A percentile compares a stretch with the other conserved stretches of the same genome.
Evolutionary conservation across 2,113 vertebrate species (phyloP).

Genomic region (Labrus mixtus): DNA sequence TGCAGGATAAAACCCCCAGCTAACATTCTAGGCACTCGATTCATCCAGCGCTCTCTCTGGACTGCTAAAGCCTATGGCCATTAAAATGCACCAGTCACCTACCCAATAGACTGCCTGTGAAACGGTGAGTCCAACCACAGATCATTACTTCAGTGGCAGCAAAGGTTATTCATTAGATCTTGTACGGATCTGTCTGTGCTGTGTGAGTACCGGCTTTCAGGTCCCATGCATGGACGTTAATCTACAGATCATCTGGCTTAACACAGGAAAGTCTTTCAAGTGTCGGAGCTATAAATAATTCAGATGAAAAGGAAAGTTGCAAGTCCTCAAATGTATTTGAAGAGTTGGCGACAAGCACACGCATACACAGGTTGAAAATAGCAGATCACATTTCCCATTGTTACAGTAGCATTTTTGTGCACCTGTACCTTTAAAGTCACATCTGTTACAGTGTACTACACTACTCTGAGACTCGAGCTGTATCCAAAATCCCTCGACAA

Average conservation of each 20-base stretch:
- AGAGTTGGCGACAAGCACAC: conserved; percentile 1
- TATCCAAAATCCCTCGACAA: no score
- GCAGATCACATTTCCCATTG: neutral
- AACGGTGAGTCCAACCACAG: conserved; percentile 61
- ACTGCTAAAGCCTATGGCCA: conserved; percentile 57
- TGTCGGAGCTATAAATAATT: conserved; percentile 52
- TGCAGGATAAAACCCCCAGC: conserved; percentile 51
- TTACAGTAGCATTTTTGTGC: no score
- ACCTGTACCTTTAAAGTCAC: no score
- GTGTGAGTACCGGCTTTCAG: conserved; percentile 35
- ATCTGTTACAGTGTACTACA: no score
- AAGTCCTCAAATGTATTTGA: conserved; percentile 6
- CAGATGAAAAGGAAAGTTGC: conserved; percentile 22
- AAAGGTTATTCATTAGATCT: conserved; percentile 65
- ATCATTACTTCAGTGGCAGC: conserved; percentile 66
- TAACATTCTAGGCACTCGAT: conserved; percentile 48
- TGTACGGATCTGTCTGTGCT: conserved; percentile 37
- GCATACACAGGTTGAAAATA: neutral
- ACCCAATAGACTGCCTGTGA: conserved; percentile 56
- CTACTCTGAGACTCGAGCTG: no score
- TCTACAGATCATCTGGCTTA: conserved; percentile 67
- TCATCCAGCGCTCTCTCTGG: conserved; percentile 49
- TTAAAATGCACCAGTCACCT: conserved; percentile 73
- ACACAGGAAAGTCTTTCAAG: conserved; percentile 50
- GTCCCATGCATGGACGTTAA: conserved; percentile 35